These are phyloP conservation scores for Thermophis baileyi DNA, from an alignment of 2,113 vertebrate genomes.

Conservation along the genomic window DNA sequence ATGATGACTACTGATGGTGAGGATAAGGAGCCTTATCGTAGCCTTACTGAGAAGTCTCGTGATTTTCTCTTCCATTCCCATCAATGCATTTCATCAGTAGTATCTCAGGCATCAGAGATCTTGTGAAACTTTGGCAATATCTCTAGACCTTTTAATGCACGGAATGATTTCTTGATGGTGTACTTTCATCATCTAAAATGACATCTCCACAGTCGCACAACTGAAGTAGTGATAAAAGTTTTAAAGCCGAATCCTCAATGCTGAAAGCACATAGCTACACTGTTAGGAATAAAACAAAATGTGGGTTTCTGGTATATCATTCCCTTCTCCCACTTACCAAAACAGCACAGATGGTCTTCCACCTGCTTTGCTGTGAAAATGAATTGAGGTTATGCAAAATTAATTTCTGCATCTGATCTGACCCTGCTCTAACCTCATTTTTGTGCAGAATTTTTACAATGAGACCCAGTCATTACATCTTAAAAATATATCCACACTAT, in stretches of 20 bases:
- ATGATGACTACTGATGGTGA: neutral
- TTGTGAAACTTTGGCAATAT: neutral
- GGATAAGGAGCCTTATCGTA: neutral
- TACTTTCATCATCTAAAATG: neutral
- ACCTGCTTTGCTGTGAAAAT: neutral
- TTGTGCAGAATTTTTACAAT: neutral
- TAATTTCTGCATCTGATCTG: neutral
- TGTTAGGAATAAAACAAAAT: neutral
- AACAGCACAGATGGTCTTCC: neutral
- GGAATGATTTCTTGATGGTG: neutral
- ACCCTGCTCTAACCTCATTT: neutral
- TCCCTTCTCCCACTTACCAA: neutral
- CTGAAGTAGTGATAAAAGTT: neutral
- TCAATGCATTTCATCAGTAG: neutral
- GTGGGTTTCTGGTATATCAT: neutral
- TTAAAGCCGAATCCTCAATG: neutral
- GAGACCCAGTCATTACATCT: neutral
- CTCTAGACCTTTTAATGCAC: neutral
- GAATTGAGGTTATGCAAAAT: neutral
- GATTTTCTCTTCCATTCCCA: neutral
- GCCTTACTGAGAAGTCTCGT: neutral
- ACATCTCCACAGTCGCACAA: neutral
- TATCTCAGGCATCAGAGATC: neutral
- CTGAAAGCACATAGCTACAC: neutral
- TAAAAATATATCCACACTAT: neutral